phyloP scores from a whole-genome alignment of 2,888 invertebrate species.

The Pocota personata region DNA sequence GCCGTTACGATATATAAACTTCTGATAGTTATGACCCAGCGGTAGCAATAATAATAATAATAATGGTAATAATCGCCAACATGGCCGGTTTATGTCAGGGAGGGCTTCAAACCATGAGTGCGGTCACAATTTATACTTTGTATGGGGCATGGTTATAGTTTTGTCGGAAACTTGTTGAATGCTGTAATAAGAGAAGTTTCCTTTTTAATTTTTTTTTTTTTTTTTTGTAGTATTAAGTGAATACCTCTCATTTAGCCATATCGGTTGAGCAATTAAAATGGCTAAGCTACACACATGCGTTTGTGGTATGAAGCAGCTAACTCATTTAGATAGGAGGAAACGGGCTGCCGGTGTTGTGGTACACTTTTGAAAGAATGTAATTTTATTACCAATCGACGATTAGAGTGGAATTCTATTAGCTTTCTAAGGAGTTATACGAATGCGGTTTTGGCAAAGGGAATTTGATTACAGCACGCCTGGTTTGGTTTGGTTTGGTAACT shows the following conservation, averaged over 20 bases:
- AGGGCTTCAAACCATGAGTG: conserved; percentile 27
- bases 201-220: neutral
- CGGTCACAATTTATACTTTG: conserved; percentile 55
- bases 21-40: conserved; percentile 57
- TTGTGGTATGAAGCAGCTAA: conserved; percentile 14
- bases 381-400: conserved; percentile 46
- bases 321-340: conserved; percentile 1
- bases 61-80: conserved; percentile 65
- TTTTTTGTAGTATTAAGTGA: conserved; percentile 28
- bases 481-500: neutral
- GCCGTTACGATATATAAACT: conserved; percentile 45
- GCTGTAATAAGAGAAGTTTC: conserved; percentile 32
- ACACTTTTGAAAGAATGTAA: conserved; percentile 53
- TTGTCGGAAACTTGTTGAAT: conserved; percentile 32
- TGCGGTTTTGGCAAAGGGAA: neutral
- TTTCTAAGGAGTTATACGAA: neutral
- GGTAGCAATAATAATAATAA: conserved; percentile 67
- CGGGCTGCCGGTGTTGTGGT: conserved; percentile 20
- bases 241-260: conserved; percentile 65
- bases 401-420: conserved; percentile 39
- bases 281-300: conserved; percentile 57
- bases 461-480: neutral
- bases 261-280: conserved; percentile 71
- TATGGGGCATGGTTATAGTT: conserved; percentile 10
- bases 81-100: conserved; percentile 65